Evolutionary conservation across 2,113 vertebrate species (phyloP).

Genomic region (Ammodytes dubius): DNA sequence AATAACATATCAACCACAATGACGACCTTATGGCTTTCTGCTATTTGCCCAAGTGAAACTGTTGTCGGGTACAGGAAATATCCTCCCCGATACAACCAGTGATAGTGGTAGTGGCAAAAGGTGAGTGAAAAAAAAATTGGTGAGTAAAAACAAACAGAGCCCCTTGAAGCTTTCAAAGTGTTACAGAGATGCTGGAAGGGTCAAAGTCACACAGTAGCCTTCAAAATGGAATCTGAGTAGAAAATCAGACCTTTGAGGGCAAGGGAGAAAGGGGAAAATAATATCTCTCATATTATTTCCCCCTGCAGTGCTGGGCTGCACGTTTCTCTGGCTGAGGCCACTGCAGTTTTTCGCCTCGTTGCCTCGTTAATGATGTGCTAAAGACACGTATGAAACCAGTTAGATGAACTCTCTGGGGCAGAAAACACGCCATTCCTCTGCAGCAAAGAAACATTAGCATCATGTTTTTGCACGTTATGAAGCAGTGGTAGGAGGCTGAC

Average conservation of each 20-base stretch:
- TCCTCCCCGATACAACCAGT: constrained; percentile 27
- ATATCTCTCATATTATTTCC: constrained; percentile 31
- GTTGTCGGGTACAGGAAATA: constrained; percentile 17
- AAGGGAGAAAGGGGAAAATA: neutral
- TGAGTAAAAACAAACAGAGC: constrained; percentile 48
- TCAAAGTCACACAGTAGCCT: constrained; percentile 21
- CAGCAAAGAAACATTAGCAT: constrained; percentile 44
- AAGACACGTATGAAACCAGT: constrained; percentile 72
- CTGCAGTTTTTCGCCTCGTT: constrained; percentile 66
- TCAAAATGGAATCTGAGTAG: constrained; percentile 47
- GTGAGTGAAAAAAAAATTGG: constrained; percentile 36
- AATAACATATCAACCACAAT: neutral
- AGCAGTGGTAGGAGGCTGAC: constrained; percentile 20
- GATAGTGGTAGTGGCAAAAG: constrained; percentile 41
- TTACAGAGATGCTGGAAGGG: constrained; percentile 19
- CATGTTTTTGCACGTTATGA: constrained; percentile 48
- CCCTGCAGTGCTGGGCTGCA: constrained; percentile 16
- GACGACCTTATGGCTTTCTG: neutral
- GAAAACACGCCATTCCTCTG: constrained; percentile 56
- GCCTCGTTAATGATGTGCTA: constrained; percentile 75
- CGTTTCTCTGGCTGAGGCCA: constrained; percentile 55
- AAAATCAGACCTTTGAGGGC: constrained; percentile 15
- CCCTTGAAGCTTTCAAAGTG: constrained; percentile 29
- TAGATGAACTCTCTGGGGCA: constrained; percentile 57
- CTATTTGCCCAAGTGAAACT: constrained; percentile 20